Evolutionary conservation across 2,113 vertebrate species (phyloP).

Genomic region (Cyphomyrus plagiostoma): DNA sequence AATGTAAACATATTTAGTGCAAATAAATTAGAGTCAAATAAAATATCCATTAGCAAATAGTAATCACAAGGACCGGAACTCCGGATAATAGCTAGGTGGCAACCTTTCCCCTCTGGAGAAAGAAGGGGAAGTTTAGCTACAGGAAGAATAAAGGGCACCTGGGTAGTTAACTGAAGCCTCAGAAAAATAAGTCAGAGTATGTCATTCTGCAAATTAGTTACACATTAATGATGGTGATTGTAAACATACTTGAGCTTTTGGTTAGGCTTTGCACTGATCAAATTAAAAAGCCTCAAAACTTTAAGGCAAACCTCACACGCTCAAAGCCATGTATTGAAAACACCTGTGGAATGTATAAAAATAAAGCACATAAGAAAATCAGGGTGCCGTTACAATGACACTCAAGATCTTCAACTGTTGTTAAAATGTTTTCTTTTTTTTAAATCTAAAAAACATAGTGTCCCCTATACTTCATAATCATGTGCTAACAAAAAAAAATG

Average conservation of each 20-base stretch:
- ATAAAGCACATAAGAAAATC: neutral
- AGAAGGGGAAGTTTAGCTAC: neutral
- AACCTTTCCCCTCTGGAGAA: neutral
- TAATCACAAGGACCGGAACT: neutral
- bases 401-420: neutral
- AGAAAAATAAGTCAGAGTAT: neutral
- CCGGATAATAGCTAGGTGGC: neutral
- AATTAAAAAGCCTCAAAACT: neutral
- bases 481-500: neutral
- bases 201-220: neutral
- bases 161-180: neutral
- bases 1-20: neutral
- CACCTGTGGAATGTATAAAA: neutral
- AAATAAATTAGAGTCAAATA: neutral
- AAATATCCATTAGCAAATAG: neutral
- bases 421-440: neutral
- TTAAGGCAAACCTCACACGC: neutral
- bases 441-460: neutral
- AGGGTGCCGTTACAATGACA: constrained; percentile 2
- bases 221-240: neutral
- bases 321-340: neutral
- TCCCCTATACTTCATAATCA: neutral
- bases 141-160: neutral
- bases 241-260: constrained; percentile 1
- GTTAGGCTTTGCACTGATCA: neutral